phyloP scores from a whole-genome alignment of 2,113 vertebrate species.

The Vulpes vulpes region DNA sequence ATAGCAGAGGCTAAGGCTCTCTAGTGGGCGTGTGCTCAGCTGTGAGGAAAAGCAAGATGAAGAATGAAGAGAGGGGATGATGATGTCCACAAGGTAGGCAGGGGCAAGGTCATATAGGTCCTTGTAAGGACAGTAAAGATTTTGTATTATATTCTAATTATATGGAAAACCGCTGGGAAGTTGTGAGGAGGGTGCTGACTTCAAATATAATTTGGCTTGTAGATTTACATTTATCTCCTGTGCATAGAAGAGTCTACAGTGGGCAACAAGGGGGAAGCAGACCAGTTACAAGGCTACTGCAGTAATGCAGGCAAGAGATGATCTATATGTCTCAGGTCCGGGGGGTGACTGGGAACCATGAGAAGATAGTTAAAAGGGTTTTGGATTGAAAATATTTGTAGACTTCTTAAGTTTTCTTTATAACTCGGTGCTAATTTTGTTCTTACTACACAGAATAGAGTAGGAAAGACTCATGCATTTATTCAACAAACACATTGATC shows the following conservation, averaged over 20 bases:
- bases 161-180: background rate
- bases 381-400: background rate
- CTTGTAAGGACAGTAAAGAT: background rate
- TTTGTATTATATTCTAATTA: background rate
- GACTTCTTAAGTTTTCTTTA: background rate
- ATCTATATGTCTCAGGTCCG: accelerated
- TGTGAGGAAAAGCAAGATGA: background rate
- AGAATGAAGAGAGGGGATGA: background rate
- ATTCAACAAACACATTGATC: background rate
- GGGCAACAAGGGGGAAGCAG: background rate
- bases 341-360: background rate
- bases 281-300: background rate
- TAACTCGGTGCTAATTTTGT: background rate
- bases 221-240: background rate
- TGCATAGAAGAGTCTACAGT: background rate
- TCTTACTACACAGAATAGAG: background rate
- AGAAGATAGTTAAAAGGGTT: background rate
- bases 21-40: accelerated
- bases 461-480: background rate
- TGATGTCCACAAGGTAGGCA: background rate
- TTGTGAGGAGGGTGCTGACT: background rate
- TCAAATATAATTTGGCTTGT: background rate
- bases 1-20: background rate
- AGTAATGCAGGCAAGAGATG: background rate
- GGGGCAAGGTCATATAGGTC: background rate